Evolutionary conservation across 2,888 invertebrate species (phyloP), one percentile per base, ranked within the genome.

Genomic region (Acanthacorydalis orientalis): DNA sequence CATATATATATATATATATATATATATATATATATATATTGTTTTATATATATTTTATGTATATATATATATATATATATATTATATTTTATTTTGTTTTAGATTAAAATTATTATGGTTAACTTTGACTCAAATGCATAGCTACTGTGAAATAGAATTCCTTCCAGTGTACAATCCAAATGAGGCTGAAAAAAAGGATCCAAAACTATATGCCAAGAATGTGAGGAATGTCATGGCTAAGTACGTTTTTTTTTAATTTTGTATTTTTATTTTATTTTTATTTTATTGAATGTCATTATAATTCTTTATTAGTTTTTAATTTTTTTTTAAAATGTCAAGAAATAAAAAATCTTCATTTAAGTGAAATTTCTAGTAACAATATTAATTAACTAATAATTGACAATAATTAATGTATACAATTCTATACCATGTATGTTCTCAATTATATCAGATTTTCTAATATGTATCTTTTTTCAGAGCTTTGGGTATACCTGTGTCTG

Each of bases 221-320:
- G 93, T 95, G 4, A 74, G 91, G 51, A 78, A 80, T 56, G 78
- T 87, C 38, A 93, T 95, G 92, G 90, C 92, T 35, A 81, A 81
- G 91, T 92, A 68, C 72, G 78, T 68, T 46, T 47, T 23, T 11
- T 31, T n/a, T n/a, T n/a, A n/a, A n/a, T n/a, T n/a, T n/a, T n/a
- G n/a, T n/a, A n/a, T n/a, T n/a, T n/a, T n/a, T n/a, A n/a, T n/a
- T n/a, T 32, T 40, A 12, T 38, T 39, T 8, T 12, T 14, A 37
- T 37, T 23, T 23, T 23, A 23, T 23, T 23, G 6, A 23, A 23
- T 23, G n/a, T n/a, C n/a, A n/a, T n/a, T n/a, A n/a, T n/a, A n/a
- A n/a, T n/a, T n/a, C n/a, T n/a, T n/a, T n/a, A n/a, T n/a, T n/a
- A n/a, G n/a, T n/a, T n/a, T n/a, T n/a, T n/a, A n/a, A n/a, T n/a